Conservation (phyloP, 2,888 invertebrate genomes). For the Phania funesta region DNA sequence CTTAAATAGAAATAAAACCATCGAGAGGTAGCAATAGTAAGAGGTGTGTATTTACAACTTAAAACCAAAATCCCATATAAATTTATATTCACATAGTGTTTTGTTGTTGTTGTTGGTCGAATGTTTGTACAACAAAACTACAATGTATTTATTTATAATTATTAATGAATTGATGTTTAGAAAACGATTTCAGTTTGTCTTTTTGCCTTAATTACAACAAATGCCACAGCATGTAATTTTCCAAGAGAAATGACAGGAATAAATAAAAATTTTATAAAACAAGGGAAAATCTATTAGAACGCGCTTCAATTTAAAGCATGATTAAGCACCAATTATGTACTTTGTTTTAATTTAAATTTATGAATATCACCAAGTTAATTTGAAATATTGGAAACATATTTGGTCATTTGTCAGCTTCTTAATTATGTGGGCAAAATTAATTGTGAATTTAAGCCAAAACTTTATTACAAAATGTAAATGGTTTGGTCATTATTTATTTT, state of each 20-base stretch:
- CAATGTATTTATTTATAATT: slow-evolving; percentile 58
- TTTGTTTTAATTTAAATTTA: slow-evolving; percentile 12
- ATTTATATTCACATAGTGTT: slow-evolving; percentile 46
- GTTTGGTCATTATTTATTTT: too few relatives aligned
- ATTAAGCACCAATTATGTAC: background rate
- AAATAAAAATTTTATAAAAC: background rate
- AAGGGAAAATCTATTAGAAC: background rate
- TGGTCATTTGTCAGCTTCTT: background rate
- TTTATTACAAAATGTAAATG: too few relatives aligned
- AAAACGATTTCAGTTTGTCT: slow-evolving; percentile 34
- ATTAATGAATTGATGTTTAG: slow-evolving; percentile 46
- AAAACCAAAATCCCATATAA: slow-evolving; percentile 41
- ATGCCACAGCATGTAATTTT: background rate
- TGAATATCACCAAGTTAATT: background rate
- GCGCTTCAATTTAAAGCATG: background rate
- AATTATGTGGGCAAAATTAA: background rate
- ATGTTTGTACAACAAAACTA: slow-evolving; percentile 1
- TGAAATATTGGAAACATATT: background rate
- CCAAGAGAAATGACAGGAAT: slow-evolving; percentile 9
- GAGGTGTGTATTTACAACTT: slow-evolving; percentile 11
- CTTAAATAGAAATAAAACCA: slow-evolving; percentile 1
- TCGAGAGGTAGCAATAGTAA: background rate
- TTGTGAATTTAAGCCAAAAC: too few relatives aligned
- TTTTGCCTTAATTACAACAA: slow-evolving; percentile 22
- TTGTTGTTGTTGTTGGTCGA: background rate